These are phyloP conservation scores for Drosophila parvula DNA, from an alignment of 1,140 invertebrate species.

Conservation along the genomic window DNA sequence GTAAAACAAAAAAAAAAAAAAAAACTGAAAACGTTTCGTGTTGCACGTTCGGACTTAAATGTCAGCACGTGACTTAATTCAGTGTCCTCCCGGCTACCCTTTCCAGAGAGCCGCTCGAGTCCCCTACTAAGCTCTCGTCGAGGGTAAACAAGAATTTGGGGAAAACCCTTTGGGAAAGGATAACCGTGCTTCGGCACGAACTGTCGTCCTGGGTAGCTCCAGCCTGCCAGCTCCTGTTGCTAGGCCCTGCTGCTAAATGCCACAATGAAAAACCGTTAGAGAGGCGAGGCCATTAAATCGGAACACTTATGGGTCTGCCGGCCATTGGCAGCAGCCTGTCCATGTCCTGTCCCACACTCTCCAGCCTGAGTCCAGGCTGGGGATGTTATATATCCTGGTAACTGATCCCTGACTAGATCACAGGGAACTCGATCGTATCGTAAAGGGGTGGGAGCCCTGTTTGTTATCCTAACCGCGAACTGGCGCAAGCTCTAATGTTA, in stretches of 20 bases:
- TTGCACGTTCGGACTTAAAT: slow-evolving; percentile 80
- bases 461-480: too few species aligned
- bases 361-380: background rate
- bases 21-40: slow-evolving; percentile 51
- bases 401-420: background rate
- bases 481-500: slow-evolving; percentile 27
- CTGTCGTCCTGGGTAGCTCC: too few species aligned
- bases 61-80: slow-evolving; percentile 75
- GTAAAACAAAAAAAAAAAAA: background rate
- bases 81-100: slow-evolving; percentile 13
- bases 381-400: background rate
- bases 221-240: too few species aligned
- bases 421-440: background rate
- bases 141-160: slow-evolving; percentile 12
- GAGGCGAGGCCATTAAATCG: slow-evolving; percentile 29
- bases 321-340: slow-evolving; percentile 9
- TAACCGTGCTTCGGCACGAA: background rate
- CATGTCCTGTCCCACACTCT: background rate
- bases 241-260: slow-evolving; percentile 2
- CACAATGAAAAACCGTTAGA: slow-evolving; percentile 42
- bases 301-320: slow-evolving; percentile 37
- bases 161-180: background rate
- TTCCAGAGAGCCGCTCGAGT: background rate
- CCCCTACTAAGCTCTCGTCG: background rate
- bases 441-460: too few species aligned